Conservation (phyloP, 2,888 invertebrate genomes). For the Azorinus chamasolen region DNA sequence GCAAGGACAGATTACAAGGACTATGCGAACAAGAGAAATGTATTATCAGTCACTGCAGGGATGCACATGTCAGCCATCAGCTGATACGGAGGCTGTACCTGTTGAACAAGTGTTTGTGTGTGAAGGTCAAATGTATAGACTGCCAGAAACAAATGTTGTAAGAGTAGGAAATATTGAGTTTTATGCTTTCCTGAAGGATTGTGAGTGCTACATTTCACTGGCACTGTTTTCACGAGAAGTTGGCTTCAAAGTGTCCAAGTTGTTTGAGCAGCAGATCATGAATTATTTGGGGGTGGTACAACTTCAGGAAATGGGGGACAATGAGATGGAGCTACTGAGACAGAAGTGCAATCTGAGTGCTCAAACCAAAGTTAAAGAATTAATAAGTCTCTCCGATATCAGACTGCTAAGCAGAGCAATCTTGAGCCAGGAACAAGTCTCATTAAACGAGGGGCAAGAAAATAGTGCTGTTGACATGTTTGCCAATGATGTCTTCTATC, state of each 20-base stretch:
- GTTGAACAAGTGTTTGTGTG: constrained; percentile 41
- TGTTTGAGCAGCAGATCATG: constrained; percentile 12
- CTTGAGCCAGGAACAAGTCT: background rate
- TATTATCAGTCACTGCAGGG: background rate
- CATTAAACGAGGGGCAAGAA: no score
- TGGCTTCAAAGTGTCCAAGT: background rate
- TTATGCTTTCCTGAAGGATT: constrained; percentile 29
- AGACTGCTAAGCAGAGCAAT: background rate
- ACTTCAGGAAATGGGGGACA: background rate
- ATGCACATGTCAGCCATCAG: constrained; percentile 14
- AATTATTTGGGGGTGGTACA: background rate
- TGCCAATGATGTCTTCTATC: no score
- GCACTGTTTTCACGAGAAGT: constrained; percentile 2
- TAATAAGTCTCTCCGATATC: constrained; percentile 3
- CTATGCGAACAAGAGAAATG: no score
- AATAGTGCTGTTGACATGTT: no score
- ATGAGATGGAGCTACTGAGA: constrained; percentile 5
- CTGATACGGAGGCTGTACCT: constrained; percentile 24
- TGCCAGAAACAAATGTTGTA: constrained; percentile 26
- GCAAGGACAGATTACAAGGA: no score
- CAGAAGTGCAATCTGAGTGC: constrained; percentile 8
- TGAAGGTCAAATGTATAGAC: constrained; percentile 44
- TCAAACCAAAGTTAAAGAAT: background rate
- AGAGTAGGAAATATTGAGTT: constrained; percentile 30
- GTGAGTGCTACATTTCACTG: constrained; percentile 24